Base-by-base conservation (phyloP, 92 coral and sea anemone species). In the Virgularia gustaviana region DNA sequence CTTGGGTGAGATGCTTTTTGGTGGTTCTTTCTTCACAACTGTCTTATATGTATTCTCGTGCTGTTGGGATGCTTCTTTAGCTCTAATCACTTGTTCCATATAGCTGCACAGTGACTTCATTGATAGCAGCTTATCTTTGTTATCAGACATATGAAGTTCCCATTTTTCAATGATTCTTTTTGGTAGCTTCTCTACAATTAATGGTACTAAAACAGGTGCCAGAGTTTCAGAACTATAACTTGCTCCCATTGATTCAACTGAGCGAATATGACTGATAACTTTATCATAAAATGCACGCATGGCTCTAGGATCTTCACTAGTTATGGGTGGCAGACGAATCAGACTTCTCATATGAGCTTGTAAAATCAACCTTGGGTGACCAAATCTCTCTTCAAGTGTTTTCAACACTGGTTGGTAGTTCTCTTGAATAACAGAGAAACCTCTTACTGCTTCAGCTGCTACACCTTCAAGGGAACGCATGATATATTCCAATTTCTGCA, bases 271-370 rank as follows among this genome's bases (percentile, higher is more conserved):
- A 0, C 75, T 57, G 0, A 52, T 29, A 2, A 65, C 81, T 36
- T 77, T 13, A 52, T 65, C 57, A 54, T 77, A 77, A 36, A 77
- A 77, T 24, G 28, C 70, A 19, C 75, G 36, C 75, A 64, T 64
- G 43, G 81, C 47, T 13, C 37, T 44, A 52, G 49, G 55, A 65
- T 74, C 72, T 27, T 63, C 61, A 54, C 32, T 12, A 56, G 6
- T 56, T 19, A 56, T 28, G 2, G 18, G 28, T 19, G 60, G 32
- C 31, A 65, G 51, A 49, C 64, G 63, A 39, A 63, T 63, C 52
- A 76, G 15, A 28, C 71, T 28, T 36, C 53, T 79, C 43, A 79
- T 51, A 37, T 71, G 79, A 13, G 54, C 84, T 58, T 79, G 78
- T 41, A 79, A 51, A 13, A 79, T 79, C 62, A 79, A 34, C 52